Evolutionary conservation across 2,888 invertebrate species (phyloP).

Genomic region (Shargacucullia verbasci): DNA sequence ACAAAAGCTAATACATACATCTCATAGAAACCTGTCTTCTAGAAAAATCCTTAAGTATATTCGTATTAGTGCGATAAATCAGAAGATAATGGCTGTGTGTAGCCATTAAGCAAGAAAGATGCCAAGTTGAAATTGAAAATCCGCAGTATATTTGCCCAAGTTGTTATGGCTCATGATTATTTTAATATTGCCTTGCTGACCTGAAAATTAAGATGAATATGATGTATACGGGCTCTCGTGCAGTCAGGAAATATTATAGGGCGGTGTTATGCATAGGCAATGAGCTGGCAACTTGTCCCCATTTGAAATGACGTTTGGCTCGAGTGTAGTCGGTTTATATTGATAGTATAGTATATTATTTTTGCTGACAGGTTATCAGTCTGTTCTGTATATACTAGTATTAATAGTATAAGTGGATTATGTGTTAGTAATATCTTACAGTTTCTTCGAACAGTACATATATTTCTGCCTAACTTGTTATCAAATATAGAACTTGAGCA

Average conservation of each 20-base stretch:
- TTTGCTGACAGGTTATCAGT: background rate
- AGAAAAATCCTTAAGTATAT: conserved; percentile 51
- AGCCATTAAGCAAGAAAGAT: conserved; percentile 55
- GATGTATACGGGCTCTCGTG: conserved; percentile 13
- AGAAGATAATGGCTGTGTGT: conserved; percentile 54
- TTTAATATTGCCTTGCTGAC: conserved; percentile 43
- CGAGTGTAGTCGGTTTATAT: background rate
- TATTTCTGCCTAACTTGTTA: no score
- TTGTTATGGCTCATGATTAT: conserved; percentile 47
- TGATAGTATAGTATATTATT: background rate
- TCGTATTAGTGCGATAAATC: conserved; percentile 56
- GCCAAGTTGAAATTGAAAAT: conserved; percentile 60
- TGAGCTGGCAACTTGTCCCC: conserved; percentile 35
- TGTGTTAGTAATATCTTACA: no score
- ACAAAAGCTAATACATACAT: conserved; percentile 23
- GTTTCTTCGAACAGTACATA: no score
- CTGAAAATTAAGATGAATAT: conserved; percentile 45
- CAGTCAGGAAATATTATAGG: conserved; percentile 18
- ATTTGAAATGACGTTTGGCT: conserved; percentile 6
- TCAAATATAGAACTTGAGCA: no score
- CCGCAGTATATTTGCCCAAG: conserved; percentile 44
- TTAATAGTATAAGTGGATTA: no score
- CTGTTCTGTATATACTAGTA: background rate
- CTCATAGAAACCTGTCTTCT: conserved; percentile 35
- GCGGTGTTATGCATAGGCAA: conserved; percentile 34